Conservation (phyloP, 2,113 vertebrate species). For the Chaetops frenatus region DNA sequence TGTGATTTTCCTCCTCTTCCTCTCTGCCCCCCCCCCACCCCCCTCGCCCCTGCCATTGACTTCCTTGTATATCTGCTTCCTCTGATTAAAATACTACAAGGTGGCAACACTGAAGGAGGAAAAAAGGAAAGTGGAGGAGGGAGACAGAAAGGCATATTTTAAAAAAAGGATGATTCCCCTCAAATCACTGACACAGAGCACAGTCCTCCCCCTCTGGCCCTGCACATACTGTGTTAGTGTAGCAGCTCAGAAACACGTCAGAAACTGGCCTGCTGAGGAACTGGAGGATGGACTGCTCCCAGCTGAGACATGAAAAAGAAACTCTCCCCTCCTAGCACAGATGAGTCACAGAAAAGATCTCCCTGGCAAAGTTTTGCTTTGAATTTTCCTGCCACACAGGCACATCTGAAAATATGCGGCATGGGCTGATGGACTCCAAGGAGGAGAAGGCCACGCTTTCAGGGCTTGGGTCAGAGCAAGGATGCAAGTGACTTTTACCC, state of each 20-base stretch:
- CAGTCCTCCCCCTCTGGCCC: neutral
- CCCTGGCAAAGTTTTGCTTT: neutral
- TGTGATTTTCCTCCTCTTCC: conserved; percentile 68
- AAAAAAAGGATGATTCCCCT: neutral
- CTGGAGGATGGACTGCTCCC: neutral
- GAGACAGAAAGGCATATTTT: conserved; percentile 23
- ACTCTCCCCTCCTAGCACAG: neutral
- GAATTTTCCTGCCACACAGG: neutral
- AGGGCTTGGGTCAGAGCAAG: neutral
- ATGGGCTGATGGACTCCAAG: neutral
- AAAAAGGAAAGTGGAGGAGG: conserved; percentile 22
- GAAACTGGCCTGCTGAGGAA: neutral
- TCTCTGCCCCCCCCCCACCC: neutral
- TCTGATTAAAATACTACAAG: conserved; percentile 73
- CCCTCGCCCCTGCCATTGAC: conserved; percentile 30
- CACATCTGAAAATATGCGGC: neutral
- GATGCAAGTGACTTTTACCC: neutral
- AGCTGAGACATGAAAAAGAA: neutral
- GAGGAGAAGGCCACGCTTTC: neutral
- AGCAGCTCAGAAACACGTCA: neutral
- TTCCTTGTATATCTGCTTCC: conserved; percentile 78
- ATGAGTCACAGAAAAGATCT: neutral
- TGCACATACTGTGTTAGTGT: accelerated
- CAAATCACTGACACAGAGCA: neutral
- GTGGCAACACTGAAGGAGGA: conserved; percentile 40